Base-by-base conservation (phyloP, 1,140 invertebrate genomes). In the Brachionus calyciflorus region DNA sequence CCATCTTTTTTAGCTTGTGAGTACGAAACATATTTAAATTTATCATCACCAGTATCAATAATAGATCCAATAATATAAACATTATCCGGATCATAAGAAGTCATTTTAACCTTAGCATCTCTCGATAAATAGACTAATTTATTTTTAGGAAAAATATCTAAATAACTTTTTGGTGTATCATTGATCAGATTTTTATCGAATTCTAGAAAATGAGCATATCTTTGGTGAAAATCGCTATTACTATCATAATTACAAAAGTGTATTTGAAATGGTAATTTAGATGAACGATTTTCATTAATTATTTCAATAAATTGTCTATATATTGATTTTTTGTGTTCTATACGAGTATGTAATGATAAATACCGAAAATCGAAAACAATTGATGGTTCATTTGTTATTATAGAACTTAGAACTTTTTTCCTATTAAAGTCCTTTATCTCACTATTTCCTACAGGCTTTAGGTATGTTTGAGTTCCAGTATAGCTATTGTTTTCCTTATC, bases 31-130 rank as follows among this genome's bases (percentile, higher is more conserved):
- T 44, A 57, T 41, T 76, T 76, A 76, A 57, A 76, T 40, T 40
- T 57, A 7, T 76, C 53, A 19, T 55, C 37, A 57, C 55, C 49
- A 9, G 6, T 17, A 76, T 83, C 82, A 48, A 82, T 81, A 44
- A 83, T 76, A 17, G 79, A 81, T 33, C 81, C 81, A 19, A 79
- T 51, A 33, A 79, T 78, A 44, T 79, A 79, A n/a, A 78, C 19
- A 12, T 78, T 70, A 24, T 79, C 77, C 4, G 46, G 76, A 65
- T 78, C 69, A 48, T 73, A 78, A 12, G 19, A 7, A n/a, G 44
- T 57, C 57, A 79, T 49, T 48, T 53, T 28, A 51, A n/a, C 5
- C 7, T 55, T 77, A 28, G 78, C 19, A 57, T 79, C 57, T 41
- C 78, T 78, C 12, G 79, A 77, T 19, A 79, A 57, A 70, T 79